A percentile compares a stretch with the other conserved stretches of the same genome.
Conservation (phyloP, 1,140 invertebrate species). For the Megathymus violae region DNA sequence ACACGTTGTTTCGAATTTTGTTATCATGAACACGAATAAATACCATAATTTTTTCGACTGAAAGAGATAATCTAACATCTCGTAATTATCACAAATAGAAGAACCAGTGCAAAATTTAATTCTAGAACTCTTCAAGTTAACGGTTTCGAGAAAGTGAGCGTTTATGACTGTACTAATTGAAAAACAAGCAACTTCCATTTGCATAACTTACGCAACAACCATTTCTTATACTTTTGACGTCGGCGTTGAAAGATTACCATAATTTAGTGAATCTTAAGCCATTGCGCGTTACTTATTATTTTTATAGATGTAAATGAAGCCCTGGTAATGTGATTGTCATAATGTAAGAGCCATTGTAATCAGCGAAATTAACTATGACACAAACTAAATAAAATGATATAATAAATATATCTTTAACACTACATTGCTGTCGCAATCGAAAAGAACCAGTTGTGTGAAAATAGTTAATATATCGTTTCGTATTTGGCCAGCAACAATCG, state of each 20-base stretch:
- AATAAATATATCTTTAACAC: too few species aligned
- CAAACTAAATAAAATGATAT: too few species aligned
- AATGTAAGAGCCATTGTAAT: not conserved
- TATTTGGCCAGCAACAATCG: too few species aligned
- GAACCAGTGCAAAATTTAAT: not conserved
- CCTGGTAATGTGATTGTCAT: not conserved
- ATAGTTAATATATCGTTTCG: too few species aligned
- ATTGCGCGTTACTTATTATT: slow-evolving; percentile 23
- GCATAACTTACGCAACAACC: slow-evolving; percentile 34
- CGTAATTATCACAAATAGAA: not conserved
- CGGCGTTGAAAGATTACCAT: slow-evolving; percentile 22
- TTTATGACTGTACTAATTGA: slow-evolving; percentile 10
- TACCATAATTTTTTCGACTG: not conserved
- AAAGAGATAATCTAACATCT: not conserved
- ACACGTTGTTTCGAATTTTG: not conserved
- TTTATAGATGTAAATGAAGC: not conserved
- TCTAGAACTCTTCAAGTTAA: not conserved
- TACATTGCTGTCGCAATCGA: too few species aligned
- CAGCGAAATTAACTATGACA: too few species aligned
- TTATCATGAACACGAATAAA: not conserved
- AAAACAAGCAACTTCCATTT: slow-evolving; percentile 31
- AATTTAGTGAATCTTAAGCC: slow-evolving; percentile 28
- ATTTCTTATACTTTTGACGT: slow-evolving; percentile 15
- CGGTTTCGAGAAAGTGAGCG: slow-evolving; percentile 22
- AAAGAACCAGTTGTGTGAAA: too few species aligned